A percentile compares a stretch with the other conserved stretches of the same genome.
Evolutionary conservation across 2,888 invertebrate genomes (phyloP).

Genomic region (Eugnorisma glareosa): DNA sequence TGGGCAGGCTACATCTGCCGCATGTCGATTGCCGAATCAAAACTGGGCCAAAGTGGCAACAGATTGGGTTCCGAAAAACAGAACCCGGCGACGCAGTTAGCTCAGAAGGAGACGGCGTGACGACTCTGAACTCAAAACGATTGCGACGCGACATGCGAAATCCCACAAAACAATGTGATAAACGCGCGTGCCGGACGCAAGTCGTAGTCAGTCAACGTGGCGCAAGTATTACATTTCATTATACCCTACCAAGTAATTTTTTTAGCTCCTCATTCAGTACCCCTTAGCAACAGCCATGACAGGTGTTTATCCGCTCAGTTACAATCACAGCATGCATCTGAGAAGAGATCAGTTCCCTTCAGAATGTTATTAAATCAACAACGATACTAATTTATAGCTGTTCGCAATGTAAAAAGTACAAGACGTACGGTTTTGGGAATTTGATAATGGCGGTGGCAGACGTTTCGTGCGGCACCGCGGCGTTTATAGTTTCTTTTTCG

Average conservation of each 20-base stretch:
- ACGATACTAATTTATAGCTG: slow-evolving; percentile 45
- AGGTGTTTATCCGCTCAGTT: slow-evolving; percentile 22
- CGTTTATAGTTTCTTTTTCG: background rate
- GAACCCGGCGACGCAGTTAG: no score
- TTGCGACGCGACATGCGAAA: background rate
- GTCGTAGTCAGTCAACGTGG: background rate
- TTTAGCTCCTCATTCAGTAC: slow-evolving; percentile 14
- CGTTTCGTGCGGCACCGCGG: background rate
- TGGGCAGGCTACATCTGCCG: no score
- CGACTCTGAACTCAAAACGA: no score
- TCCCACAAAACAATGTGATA: background rate
- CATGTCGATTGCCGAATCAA: no score
- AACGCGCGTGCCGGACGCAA: background rate
- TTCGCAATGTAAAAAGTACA: slow-evolving; percentile 58
- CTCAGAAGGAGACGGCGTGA: no score
- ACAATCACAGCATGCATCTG: slow-evolving; percentile 46
- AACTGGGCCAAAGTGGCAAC: no score
- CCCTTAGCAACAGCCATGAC: slow-evolving; percentile 29
- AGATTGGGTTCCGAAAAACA: no score
- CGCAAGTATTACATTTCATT: background rate
- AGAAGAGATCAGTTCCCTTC: slow-evolving; percentile 33
- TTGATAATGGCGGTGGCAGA: slow-evolving; percentile 36
- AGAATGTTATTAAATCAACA: slow-evolving; percentile 31
- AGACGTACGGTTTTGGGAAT: slow-evolving; percentile 53
- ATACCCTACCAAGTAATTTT: background rate